A percentile compares a stretch with the other conserved stretches of the same genome.
Evolutionary conservation across 2,797 vertebrate genomes (phyloP).

Genomic region (Galago senegalensis): DNA sequence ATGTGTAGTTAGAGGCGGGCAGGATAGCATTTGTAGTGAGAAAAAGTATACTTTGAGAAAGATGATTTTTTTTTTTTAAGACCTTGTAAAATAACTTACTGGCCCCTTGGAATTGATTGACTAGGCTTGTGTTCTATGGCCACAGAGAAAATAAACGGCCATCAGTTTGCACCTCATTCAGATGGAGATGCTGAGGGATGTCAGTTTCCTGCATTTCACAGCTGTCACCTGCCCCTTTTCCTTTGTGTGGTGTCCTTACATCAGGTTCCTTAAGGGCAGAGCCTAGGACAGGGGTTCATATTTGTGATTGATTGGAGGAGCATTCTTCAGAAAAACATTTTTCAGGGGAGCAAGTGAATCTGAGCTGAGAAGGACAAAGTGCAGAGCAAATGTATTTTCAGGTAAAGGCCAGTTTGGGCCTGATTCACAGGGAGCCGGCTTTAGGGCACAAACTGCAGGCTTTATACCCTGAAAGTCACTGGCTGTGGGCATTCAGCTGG

Average conservation of each 20-base stretch:
- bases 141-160: not conserved
- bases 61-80: constrained; percentile 34
- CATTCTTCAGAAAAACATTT: not conserved
- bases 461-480: too few species aligned
- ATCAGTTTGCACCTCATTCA: not conserved
- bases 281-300: not conserved
- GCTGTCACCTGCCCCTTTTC: not conserved
- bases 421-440: not conserved
- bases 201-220: not conserved
- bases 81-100: not conserved
- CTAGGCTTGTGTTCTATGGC: not conserved
- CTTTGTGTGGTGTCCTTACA: not conserved
- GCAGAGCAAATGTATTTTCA: not conserved
- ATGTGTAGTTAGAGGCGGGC: not conserved
- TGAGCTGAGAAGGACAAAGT: too few species aligned
- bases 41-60: not conserved
- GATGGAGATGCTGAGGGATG: not conserved
- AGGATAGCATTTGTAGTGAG: constrained; percentile 30
- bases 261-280: not conserved
- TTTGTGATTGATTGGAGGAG: not conserved
- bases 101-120: not conserved
- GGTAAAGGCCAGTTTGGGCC: not conserved
- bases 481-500: not conserved
- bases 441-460: not conserved
- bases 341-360: not conserved